These are phyloP conservation scores for Hylaea fasciaria DNA, from an alignment of 2,888 invertebrate species.

Conservation along the genomic window DNA sequence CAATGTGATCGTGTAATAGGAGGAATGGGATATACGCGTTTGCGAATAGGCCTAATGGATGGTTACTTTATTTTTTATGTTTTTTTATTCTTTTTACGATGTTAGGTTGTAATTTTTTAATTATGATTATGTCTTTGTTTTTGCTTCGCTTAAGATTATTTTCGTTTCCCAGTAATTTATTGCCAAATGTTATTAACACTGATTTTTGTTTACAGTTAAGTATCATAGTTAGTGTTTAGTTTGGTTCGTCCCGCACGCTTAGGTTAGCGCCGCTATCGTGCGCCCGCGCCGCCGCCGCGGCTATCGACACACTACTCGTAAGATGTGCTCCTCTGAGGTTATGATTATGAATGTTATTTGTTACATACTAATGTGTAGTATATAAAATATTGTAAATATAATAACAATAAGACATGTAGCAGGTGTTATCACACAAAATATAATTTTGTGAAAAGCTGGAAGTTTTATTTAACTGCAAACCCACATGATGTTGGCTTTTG, in stretches of 20 bases:
- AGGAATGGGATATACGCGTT: slow-evolving; percentile 33
- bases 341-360: slow-evolving; percentile 80
- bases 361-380: slow-evolving; percentile 83
- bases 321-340: slow-evolving; percentile 84
- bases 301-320: slow-evolving; percentile 66
- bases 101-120: slow-evolving; percentile 61
- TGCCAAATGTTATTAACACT: slow-evolving; percentile 84
- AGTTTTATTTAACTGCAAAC: slow-evolving; percentile 56
- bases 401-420: slow-evolving; percentile 83
- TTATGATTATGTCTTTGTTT: slow-evolving; percentile 65
- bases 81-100: slow-evolving; percentile 70
- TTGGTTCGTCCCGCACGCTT: slow-evolving; percentile 42
- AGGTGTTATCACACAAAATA: slow-evolving; percentile 86
- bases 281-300: slow-evolving; percentile 39
- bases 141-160: slow-evolving; percentile 73
- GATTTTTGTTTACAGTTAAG: slow-evolving; percentile 64
- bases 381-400: slow-evolving; percentile 83
- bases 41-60: slow-evolving; percentile 59
- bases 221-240: slow-evolving; percentile 62
- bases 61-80: slow-evolving; percentile 62
- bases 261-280: slow-evolving; percentile 31
- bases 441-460: slow-evolving; percentile 82
- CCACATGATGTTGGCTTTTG: background rate
- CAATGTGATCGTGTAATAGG: slow-evolving; percentile 41
- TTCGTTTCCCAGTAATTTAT: slow-evolving; percentile 83